phyloP scores from a whole-genome alignment of 2,113 vertebrate species.

The Galbula dea region DNA sequence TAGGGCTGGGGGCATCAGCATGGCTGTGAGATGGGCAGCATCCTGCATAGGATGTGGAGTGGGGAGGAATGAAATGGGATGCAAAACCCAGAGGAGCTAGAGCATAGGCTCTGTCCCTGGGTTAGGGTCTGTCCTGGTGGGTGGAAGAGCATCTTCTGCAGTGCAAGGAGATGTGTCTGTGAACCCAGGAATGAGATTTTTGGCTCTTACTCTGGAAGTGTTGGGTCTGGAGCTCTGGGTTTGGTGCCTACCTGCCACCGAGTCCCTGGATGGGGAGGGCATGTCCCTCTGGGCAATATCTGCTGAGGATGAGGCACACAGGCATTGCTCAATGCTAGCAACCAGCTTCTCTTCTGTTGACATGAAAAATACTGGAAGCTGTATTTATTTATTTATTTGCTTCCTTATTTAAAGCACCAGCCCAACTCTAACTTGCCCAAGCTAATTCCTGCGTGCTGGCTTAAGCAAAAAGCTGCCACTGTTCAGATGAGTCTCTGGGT shows the following conservation, averaged over 20 bases:
- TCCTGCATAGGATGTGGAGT: rapidly evolving
- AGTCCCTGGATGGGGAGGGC: not conserved
- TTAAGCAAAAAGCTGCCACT: not conserved
- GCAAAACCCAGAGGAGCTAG: not conserved
- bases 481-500: not conserved
- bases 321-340: not conserved
- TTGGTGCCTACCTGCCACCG: not conserved
- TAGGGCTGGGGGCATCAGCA: not conserved
- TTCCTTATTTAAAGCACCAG: not conserved
- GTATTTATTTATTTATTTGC: not conserved
- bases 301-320: not conserved
- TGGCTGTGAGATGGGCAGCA: not conserved
- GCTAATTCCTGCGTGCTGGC: not conserved
- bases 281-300: rapidly evolving
- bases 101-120: not conserved
- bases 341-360: not conserved
- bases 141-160: not conserved
- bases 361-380: not conserved
- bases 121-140: rapidly evolving
- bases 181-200: not conserved
- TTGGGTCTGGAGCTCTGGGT: not conserved
- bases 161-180: not conserved
- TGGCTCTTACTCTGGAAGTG: not conserved
- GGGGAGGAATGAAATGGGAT: not conserved
- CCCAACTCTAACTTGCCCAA: not conserved